Evolutionary conservation across 2,888 invertebrate species (phyloP).

Genomic region (Lobophora halterata): DNA sequence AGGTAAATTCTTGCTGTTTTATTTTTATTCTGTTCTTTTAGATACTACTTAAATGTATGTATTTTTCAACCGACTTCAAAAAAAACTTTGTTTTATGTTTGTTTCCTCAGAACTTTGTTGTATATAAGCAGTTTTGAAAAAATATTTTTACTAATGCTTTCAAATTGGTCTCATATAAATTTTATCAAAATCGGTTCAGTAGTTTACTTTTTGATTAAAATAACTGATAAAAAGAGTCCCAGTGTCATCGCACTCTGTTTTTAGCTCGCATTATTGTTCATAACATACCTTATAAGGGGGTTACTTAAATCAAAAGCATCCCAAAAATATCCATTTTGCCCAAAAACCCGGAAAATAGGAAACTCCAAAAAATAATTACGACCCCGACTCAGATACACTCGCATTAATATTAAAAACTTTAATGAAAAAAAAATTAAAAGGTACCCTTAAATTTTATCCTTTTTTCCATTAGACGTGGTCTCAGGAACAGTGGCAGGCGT

Average conservation of each 20-base stretch:
- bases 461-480: conserved; percentile 73
- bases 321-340: conserved; percentile 10
- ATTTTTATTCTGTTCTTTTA: conserved; percentile 3
- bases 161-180: too few relatives aligned
- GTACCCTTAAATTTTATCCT: conserved; percentile 69
- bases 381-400: conserved; percentile 59
- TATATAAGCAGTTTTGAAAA: conserved; percentile 5
- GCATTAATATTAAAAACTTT: conserved; percentile 80
- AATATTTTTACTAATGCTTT: neutral
- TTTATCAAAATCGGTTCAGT: too few relatives aligned
- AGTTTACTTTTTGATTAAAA: too few relatives aligned
- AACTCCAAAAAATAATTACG: conserved; percentile 71
- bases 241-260: too few relatives aligned
- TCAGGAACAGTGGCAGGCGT: conserved; percentile 38
- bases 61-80: too few relatives aligned
- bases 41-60: too few relatives aligned
- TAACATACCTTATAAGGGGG: too few relatives aligned
- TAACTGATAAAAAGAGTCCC: too few relatives aligned
- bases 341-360: conserved; percentile 57
- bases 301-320: neutral
- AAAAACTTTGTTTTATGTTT: too few relatives aligned
- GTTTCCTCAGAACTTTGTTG: too few relatives aligned
- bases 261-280: too few relatives aligned
- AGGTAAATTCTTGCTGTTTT: conserved; percentile 1
- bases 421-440: conserved; percentile 81